Base-by-base conservation (phyloP, 2,888 invertebrate species). In the Ichneumon xanthorius region DNA sequence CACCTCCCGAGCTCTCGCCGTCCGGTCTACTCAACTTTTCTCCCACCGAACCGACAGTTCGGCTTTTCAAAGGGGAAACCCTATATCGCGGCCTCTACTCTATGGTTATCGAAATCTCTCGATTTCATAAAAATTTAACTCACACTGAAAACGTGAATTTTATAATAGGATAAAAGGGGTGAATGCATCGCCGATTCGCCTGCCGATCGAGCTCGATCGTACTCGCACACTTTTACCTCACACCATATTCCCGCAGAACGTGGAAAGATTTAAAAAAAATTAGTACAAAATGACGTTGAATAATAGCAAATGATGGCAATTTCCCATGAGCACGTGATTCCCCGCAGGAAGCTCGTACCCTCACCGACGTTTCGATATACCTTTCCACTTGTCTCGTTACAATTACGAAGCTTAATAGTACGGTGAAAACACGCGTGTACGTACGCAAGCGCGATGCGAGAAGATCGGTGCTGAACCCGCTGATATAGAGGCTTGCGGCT, bases 401-500 rank as follows among this genome's bases (percentile, higher is more conserved):
- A 70, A 76, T 82, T 72, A 82, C 53, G 67, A 61, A n/a, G 61
- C 67, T 80, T 61, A 16, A 82, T 76, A 33, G 67, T 40, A 45
- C 79, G 22, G 37, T 61, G 45, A 63, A 67, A 82, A 70, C 19
- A 40, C 68, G 22, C 22, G 37, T 70, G 11, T 53, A 61, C 63
- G 48, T 45, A 22, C 58, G 76, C 37, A 72, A 22, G 58, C 9
- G 30, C 70, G 14, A 55, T 68, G 37, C 53, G 40, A 22, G 58
- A 75, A 70, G 53, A 33, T 50, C 63, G 33, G 50, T 53, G 65
- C 67, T 76, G 76, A 85, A 70, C 48, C 48, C 71, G 78, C 75
- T 37, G 70, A 85, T 84, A 77, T 68, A 81, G 58, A 63, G 81
- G 53, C 68, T 70, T 63, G 45, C 68, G 78, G 63, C 48, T 73